Percentiles rank a stretch among this genome's conserved stretches.
Conservation (phyloP, 2,888 invertebrate genomes). For the Sesia bembeciformis region DNA sequence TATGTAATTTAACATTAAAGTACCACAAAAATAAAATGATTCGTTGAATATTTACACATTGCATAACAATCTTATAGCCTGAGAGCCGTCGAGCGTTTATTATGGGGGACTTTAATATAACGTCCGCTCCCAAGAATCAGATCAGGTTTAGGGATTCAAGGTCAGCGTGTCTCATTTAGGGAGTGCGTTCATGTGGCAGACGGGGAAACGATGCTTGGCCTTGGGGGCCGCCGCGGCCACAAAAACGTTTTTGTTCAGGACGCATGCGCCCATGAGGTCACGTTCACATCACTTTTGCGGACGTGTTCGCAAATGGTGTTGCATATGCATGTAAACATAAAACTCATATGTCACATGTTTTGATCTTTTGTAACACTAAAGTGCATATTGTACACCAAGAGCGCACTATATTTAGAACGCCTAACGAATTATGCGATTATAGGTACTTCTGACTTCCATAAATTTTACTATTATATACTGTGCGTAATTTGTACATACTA, state of each 20-base stretch:
- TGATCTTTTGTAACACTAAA: neutral
- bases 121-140: neutral
- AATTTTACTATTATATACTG: too few relatives aligned
- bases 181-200: slow-evolving; percentile 16
- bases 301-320: slow-evolving; percentile 1
- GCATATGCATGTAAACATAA: neutral
- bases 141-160: slow-evolving; percentile 20
- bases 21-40: too few relatives aligned
- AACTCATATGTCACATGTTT: neutral
- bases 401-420: too few relatives aligned
- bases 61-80: too few relatives aligned
- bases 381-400: neutral
- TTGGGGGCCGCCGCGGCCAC: slow-evolving; percentile 14
- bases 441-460: too few relatives aligned
- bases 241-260: slow-evolving; percentile 17
- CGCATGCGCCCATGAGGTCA: slow-evolving; percentile 42
- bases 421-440: too few relatives aligned
- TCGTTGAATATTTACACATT: too few relatives aligned
- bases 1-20: too few relatives aligned
- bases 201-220: slow-evolving; percentile 16
- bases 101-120: neutral
- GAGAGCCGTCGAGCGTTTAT: too few relatives aligned
- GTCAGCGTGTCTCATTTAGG: slow-evolving; percentile 25
- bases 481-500: too few relatives aligned
- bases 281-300: slow-evolving; percentile 16